These are phyloP conservation scores for Thunnus thynnus DNA, from an alignment of 2,113 vertebrate genomes.

Conservation along the genomic window DNA sequence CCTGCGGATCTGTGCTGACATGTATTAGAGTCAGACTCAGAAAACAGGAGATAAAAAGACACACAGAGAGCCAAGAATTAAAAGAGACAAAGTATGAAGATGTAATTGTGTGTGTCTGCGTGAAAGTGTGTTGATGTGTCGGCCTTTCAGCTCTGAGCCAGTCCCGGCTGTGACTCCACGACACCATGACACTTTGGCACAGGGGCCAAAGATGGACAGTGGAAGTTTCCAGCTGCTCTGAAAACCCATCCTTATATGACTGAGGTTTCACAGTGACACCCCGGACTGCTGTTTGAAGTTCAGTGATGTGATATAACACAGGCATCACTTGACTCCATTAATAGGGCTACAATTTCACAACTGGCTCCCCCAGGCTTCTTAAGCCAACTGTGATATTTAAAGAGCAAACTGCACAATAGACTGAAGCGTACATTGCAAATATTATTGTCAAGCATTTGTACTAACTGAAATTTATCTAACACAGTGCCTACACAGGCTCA, in stretches of 20 bases:
- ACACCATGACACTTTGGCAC: neutral
- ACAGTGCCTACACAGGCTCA: neutral
- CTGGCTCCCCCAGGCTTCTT: neutral
- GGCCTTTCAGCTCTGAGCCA: neutral
- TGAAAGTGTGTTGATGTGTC: slow-evolving; percentile 11
- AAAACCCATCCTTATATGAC: slow-evolving; percentile 15
- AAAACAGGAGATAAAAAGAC: slow-evolving; percentile 27
- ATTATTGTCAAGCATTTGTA: slow-evolving; percentile 6
- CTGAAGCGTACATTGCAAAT: neutral
- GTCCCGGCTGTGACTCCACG: neutral
- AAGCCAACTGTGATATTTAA: slow-evolving; percentile 11
- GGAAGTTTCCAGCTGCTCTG: slow-evolving; percentile 58
- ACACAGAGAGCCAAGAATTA: slow-evolving; percentile 6
- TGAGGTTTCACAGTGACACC: slow-evolving; percentile 52
- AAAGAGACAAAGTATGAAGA: neutral
- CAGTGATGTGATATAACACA: slow-evolving; percentile 41
- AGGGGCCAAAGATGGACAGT: neutral
- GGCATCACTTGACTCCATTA: slow-evolving; percentile 25
- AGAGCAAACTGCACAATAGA: slow-evolving; percentile 1
- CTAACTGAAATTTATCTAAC: neutral
- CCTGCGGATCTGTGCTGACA: slow-evolving; percentile 45
- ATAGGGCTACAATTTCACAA: slow-evolving; percentile 15
- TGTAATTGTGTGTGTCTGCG: slow-evolving; percentile 7
- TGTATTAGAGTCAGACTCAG: slow-evolving; percentile 2
- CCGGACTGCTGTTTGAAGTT: slow-evolving; percentile 22